Base-by-base conservation (phyloP, 2,888 invertebrate genomes). In the Steinernema scapterisci region DNA sequence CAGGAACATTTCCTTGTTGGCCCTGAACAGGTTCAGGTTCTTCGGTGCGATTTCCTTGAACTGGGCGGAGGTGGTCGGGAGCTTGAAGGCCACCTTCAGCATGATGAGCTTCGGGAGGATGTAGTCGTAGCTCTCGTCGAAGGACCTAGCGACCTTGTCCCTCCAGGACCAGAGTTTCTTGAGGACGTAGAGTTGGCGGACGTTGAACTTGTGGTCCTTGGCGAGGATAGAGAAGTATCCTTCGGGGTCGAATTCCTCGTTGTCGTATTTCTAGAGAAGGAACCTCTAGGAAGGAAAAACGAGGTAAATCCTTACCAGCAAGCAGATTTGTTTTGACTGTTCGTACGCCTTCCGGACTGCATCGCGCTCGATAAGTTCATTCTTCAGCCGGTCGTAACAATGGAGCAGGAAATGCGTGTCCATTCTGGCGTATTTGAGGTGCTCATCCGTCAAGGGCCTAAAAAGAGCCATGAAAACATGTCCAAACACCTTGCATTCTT, bases 31-130 rank as follows among this genome's bases (percentile, higher is more conserved):
- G 5, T 25, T 11, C 16, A 5, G 23, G n/a, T 11, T 63, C 9
- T 3, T 27, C 38, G 38, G 11, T 27, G 31, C 63, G 16, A 25
- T 3, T 3, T 31, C 11, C 27, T 27, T 16, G 48, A 63, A 11
- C 3, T 63, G 31, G 1, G 1, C 13, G 38, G 5, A 5, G 31
- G 63, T 63, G 1, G 31, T 0, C 2, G 87, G 86, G 38, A 86
- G 74, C 13, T 91, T 90, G 88, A 96, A 95, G 0, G 94, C 92
- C 76, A 97, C 93, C 87, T 94, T 92, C 73, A 97, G 87, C 89
- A 99, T 88, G 95, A 96, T 95, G 88, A 97, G 95, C 89, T 95
- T 95, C 0, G 97, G 97, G 75, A 99, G 89, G 70, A 99, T 93
- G 89, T 94, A 97, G 45, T 93, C 93, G 79, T 91, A 91, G 87